Percentiles rank a stretch among this genome's conserved stretches.
These are phyloP conservation scores for Glyptemys insculpta DNA, from an alignment of 2,797 vertebrate genomes.

Conservation along the genomic window DNA sequence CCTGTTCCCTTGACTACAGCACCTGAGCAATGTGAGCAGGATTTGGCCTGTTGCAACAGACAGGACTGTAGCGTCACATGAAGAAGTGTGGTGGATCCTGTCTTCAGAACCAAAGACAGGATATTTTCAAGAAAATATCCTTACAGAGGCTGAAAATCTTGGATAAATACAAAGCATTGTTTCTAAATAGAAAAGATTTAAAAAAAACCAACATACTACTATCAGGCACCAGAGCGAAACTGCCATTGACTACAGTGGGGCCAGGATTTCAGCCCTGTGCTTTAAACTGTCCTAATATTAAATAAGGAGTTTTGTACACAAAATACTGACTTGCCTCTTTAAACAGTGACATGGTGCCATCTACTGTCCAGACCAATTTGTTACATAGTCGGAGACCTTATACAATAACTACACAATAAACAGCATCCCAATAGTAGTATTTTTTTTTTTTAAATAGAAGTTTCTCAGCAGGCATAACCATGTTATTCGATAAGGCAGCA, in stretches of 20 bases:
- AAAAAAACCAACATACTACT: neutral
- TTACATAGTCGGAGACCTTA: neutral
- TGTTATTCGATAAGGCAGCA: accelerated
- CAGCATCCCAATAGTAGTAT: neutral
- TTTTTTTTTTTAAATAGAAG: neutral
- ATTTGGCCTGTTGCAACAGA: neutral
- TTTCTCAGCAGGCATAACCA: neutral
- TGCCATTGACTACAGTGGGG: neutral
- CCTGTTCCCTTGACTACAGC: neutral
- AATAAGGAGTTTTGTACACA: neutral
- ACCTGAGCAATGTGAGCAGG: neutral
- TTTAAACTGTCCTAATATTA: neutral
- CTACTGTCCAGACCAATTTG: slow-evolving; percentile 27
- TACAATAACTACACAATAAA: neutral
- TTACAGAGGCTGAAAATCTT: neutral
- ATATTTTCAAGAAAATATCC: neutral
- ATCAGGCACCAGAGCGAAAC: neutral
- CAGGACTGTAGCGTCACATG: neutral
- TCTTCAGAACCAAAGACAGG: neutral
- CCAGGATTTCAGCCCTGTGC: neutral
- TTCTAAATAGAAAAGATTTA: neutral
- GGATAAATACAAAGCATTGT: neutral
- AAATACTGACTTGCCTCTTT: neutral
- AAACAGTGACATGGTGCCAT: slow-evolving; percentile 47
- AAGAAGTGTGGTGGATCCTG: accelerated